Base-by-base conservation (phyloP, 1,140 invertebrate species). In the Drosophila quadrilineata region DNA sequence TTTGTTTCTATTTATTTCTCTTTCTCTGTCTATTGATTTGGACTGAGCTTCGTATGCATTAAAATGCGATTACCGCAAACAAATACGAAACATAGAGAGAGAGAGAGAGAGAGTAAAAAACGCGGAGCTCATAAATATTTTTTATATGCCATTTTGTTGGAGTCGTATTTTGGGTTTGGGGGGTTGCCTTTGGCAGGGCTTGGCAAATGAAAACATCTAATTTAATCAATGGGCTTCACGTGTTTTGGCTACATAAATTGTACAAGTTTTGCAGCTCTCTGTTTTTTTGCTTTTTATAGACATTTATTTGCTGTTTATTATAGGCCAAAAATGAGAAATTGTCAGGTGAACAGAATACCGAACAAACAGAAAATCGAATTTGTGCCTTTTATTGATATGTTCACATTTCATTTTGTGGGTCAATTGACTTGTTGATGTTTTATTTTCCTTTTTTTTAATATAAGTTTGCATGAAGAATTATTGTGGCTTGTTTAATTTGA, bases 161-260 rank as follows among this genome's bases (percentile, higher is more conserved):
- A n/a, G n/a, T n/a, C 22, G n/a, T 43, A 43, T 53, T 38, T 26
- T 38, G 19, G 17, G 21, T 22, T 60, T 12, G 46, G 50, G 53
- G 60, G 45, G 33, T 31, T 54, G 33, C 41, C 19, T 35, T 63
- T 46, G 43, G 31, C 29, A 60, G 58, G 77, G 79, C 77, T 75
- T 72, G 71, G 67, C 71, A 58, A 58, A 68, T 68, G 62, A 58
- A 64, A 48, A 70, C 60, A 73, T 73, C 60, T 85, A 84, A 84
- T 84, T 84, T 85, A 84, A 84, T 84, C 79, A 84, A 85, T 84
- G 77, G n/a, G 57, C 69, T 68, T 84, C 77, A 84, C 77, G 77
- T 84, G 77, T 70, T 84, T 79, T 73, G 79, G 60, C 79, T 85
- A 77, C 79, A 84, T 85, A 84, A 84, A 84, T 77, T 66, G 43